Conservation (phyloP, 2,113 vertebrate species). For the Gyps fulvus region DNA sequence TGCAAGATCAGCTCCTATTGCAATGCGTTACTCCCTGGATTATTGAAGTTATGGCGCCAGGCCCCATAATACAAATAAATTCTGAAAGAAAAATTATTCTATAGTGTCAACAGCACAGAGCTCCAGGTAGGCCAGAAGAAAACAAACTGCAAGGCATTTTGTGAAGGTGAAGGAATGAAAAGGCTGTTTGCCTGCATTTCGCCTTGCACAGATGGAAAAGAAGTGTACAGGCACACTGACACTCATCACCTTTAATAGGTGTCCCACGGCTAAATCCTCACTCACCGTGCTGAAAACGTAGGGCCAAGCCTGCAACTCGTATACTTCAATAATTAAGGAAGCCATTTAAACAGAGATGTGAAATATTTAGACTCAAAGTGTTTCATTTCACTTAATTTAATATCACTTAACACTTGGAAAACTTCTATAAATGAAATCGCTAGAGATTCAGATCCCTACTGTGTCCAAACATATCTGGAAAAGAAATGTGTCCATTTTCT, state of each 20-base stretch:
- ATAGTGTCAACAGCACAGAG: neutral
- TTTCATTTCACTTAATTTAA: constrained; percentile 65
- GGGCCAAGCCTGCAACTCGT: neutral
- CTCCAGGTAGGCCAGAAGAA: neutral
- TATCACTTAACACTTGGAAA: constrained; percentile 59
- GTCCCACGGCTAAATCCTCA: constrained; percentile 1
- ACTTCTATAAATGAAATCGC: constrained; percentile 36
- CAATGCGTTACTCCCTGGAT: neutral
- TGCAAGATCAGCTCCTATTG: neutral
- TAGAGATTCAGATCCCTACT: constrained; percentile 23
- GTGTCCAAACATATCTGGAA: constrained; percentile 12
- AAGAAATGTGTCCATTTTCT: constrained; percentile 49
- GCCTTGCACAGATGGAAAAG: neutral
- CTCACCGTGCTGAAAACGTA: neutral
- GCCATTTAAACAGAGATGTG: constrained; percentile 31
- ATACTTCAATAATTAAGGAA: constrained; percentile 17
- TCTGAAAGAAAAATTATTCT: neutral
- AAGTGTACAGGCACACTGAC: neutral
- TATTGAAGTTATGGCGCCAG: neutral
- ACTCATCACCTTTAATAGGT: constrained; percentile 7
- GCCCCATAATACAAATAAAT: neutral
- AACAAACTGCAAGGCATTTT: neutral
- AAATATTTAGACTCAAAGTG: constrained; percentile 41
- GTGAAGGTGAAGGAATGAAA: neutral
- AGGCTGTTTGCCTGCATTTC: constrained; percentile 9